phyloP scores from a whole-genome alignment of 2,113 vertebrate genomes.

The Callospermophilus lateralis region DNA sequence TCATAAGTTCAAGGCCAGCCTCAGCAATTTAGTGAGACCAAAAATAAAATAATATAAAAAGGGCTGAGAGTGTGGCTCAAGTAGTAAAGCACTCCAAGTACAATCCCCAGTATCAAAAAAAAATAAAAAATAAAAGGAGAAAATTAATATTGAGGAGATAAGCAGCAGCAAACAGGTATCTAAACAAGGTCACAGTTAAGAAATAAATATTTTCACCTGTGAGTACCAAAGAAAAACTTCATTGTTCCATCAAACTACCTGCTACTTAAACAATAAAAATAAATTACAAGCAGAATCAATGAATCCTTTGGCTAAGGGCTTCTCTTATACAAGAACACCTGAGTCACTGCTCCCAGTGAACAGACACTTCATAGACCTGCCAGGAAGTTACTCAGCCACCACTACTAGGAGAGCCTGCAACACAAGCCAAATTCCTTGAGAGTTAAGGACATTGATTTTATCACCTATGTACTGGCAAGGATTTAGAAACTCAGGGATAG shows the following conservation, averaged over 20 bases:
- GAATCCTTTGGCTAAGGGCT: neutral
- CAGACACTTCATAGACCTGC: neutral
- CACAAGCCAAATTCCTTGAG: neutral
- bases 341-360: neutral
- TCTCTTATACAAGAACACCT: neutral
- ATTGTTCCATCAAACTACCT: neutral
- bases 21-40: too few relatives aligned
- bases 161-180: neutral
- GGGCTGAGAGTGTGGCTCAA: too few relatives aligned
- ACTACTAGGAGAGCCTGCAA: rapidly evolving
- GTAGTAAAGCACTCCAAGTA: too few relatives aligned
- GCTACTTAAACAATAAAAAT: neutral
- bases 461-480: neutral
- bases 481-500: neutral
- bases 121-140: neutral
- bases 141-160: neutral
- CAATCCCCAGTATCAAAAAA: too few relatives aligned
- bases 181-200: neutral
- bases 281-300: neutral
- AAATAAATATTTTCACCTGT: neutral
- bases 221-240: neutral
- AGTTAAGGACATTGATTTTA: neutral
- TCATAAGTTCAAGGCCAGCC: too few relatives aligned
- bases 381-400: neutral
- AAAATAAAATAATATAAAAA: too few relatives aligned